Conservation (phyloP, 2,797 vertebrate species). For the Sitta carolinensis region DNA sequence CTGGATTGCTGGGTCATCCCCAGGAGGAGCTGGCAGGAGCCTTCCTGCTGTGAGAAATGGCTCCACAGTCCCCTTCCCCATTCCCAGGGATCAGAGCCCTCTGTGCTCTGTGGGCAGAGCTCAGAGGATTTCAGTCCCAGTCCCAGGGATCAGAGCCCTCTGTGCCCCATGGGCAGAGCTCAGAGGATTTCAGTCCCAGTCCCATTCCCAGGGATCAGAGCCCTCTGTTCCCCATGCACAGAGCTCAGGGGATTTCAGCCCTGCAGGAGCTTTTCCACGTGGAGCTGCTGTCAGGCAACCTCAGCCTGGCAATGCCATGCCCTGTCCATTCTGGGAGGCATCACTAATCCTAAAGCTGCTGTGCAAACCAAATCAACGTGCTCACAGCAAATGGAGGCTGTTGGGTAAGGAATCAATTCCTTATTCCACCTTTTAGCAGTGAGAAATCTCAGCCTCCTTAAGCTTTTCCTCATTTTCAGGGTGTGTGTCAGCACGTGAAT, state of each 20-base stretch:
- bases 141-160: background rate
- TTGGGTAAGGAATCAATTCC: background rate
- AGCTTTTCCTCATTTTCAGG: background rate
- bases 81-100: background rate
- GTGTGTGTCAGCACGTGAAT: rapidly evolving
- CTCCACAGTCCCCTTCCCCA: background rate
- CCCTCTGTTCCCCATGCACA: rapidly evolving
- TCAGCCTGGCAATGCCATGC: background rate
- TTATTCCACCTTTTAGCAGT: background rate
- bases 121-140: background rate
- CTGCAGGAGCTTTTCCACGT: background rate
- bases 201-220: background rate
- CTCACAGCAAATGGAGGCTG: background rate
- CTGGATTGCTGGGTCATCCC: background rate
- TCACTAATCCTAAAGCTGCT: background rate
- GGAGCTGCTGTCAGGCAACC: background rate
- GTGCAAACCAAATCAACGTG: background rate
- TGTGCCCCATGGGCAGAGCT: background rate
- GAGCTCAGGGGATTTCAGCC: background rate
- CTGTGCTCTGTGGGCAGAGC: background rate
- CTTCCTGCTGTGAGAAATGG: background rate
- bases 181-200: background rate
- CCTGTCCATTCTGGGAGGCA: background rate
- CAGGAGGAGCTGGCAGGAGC: background rate
- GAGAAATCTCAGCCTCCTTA: background rate